Percentiles rank a stretch among this genome's conserved stretches.
These are phyloP conservation scores for Chrysolina haemoptera DNA, from an alignment of 2,888 invertebrate species.

Conservation along the genomic window DNA sequence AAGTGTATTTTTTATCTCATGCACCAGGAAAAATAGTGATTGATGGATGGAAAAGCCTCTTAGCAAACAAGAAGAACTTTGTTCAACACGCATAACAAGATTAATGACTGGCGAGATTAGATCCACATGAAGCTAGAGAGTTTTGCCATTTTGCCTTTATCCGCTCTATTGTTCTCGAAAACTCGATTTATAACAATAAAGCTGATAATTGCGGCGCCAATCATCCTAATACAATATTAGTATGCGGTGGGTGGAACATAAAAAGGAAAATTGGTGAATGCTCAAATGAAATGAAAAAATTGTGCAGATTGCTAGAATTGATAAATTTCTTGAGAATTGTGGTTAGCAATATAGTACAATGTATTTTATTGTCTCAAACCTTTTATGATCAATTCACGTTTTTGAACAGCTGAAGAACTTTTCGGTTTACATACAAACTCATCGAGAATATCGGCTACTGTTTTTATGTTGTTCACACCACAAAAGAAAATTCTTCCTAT, in stretches of 20 bases:
- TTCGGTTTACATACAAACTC: too few species aligned
- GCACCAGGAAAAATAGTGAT: conserved; percentile 25
- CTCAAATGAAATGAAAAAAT: background rate
- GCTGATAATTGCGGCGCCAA: conserved; percentile 7
- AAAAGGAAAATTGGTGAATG: background rate
- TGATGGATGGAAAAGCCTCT: conserved; percentile 21
- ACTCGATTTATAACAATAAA: conserved; percentile 6
- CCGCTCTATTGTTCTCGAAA: conserved; percentile 1
- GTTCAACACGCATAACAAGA: conserved; percentile 36
- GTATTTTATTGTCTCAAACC: too few species aligned
- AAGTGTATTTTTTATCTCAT: background rate
- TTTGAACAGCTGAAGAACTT: too few species aligned
- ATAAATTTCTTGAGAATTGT: too few species aligned
- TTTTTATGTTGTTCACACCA: too few species aligned
- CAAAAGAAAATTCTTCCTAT: too few species aligned
- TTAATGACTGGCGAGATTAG: conserved; percentile 43
- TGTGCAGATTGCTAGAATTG: too few species aligned
- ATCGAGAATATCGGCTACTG: too few species aligned
- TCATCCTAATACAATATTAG: conserved; percentile 12
- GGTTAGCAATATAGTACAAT: too few species aligned
- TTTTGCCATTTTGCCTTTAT: conserved; percentile 9
- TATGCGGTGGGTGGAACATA: background rate
- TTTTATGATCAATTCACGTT: too few species aligned
- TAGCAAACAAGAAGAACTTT: conserved; percentile 22
- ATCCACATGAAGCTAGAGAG: conserved; percentile 24